Evolutionary conservation across 2,113 vertebrate species (phyloP), one percentile per base, ranked within the genome.

Genomic region (Megaceryle maxima): DNA sequence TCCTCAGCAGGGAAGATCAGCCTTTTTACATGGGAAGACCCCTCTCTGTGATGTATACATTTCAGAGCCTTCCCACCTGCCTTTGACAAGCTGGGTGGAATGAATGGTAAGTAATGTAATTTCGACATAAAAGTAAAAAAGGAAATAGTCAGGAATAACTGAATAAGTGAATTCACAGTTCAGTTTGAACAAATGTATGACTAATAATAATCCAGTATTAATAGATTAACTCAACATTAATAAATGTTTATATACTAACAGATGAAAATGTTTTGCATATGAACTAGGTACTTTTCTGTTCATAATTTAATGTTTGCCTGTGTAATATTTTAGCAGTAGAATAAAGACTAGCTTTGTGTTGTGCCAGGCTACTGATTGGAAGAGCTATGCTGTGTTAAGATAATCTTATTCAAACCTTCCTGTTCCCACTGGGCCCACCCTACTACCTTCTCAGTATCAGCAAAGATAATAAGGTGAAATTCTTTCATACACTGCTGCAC

Each of bases 1-100:
- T 97, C 93, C 90, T 84, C 90, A 94, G 78, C 81, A 88, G 68
- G 74, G 25, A 94, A 73, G 59, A 59, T 33, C 48, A 64, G 68
- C 53, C 66, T 72, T 37, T 83, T 26, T 62, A 37, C 20, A 13
- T 4, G 56, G 50, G 57, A 91, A 85, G 37, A 87, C 16, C 31
- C 86, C 72, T 90, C 48, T 55, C 83, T 83, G 55, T 81, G 63
- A 22, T 55, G 14, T 62, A 63, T 78, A 62, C 20, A 43, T 83
- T 79, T 78, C 87, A 83, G 78, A 93, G 83, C 79, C 67, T 62
- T 66, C 35, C 77, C 51, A 53, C 28, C 53, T 93, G 43, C 37
- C 83, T 91, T 91, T 92, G 90, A 84, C 25, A 62, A 75, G 44
- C 57, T 84, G 53, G 26, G 68, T 69, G 70, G 90, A 92, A 68